A percentile compares a stretch with the other conserved stretches of the same genome.
Conservation (phyloP, 2,797 vertebrate species). For the Buphagus erythrorhynchus region DNA sequence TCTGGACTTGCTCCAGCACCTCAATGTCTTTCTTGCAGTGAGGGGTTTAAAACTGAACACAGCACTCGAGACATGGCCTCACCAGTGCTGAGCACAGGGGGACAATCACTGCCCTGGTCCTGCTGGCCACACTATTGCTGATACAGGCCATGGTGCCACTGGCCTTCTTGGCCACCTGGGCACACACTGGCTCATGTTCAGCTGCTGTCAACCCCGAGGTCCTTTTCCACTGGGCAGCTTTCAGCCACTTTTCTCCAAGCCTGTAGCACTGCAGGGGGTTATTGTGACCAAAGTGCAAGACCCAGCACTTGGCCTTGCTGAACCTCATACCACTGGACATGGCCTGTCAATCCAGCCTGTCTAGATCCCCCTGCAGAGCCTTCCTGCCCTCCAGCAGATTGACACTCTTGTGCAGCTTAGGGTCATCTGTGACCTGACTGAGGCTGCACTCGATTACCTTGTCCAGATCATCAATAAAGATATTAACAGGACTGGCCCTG, state of each 20-base stretch:
- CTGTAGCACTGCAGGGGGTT: background rate
- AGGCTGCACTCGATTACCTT: background rate
- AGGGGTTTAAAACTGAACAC: background rate
- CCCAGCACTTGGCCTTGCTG: background rate
- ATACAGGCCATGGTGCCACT: background rate
- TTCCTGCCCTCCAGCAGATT: background rate
- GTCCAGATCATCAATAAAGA: background rate
- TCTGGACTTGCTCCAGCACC: accelerated
- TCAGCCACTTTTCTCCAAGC: background rate
- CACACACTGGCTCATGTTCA: background rate
- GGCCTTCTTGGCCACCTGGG: background rate
- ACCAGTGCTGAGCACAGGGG: accelerated
- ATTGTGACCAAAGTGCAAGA: background rate
- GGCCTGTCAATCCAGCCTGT: background rate
- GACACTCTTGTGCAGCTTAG: background rate
- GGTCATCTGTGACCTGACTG: background rate
- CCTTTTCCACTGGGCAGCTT: background rate
- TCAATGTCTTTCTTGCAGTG: background rate
- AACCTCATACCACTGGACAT: background rate
- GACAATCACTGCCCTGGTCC: background rate
- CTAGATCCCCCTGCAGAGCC: background rate
- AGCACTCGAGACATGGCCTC: accelerated
- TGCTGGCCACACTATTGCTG: background rate
- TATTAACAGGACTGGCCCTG: background rate
- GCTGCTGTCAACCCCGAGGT: background rate